A percentile compares a stretch with the other conserved stretches of the same genome.
phyloP scores from a whole-genome alignment of 2,888 invertebrate species.

The Dynastes grantii region DNA sequence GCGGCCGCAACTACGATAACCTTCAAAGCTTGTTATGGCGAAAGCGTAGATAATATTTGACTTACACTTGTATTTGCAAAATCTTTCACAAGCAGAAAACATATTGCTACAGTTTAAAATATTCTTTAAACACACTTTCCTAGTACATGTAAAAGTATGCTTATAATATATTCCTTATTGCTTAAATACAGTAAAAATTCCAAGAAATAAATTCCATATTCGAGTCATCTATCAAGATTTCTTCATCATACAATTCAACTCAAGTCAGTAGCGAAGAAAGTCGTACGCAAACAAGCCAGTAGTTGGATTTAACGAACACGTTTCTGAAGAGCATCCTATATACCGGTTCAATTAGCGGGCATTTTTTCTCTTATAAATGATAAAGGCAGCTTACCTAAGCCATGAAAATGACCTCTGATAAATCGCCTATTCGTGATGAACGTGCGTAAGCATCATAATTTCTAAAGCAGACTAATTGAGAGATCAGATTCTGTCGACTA shows the following conservation, averaged over 20 bases:
- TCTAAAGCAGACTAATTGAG: conserved; percentile 62
- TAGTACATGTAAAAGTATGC: too few species aligned
- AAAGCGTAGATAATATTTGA: too few species aligned
- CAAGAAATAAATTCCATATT: neutral
- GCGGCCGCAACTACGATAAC: too few species aligned
- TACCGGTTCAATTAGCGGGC: conserved; percentile 36
- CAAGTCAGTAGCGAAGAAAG: conserved; percentile 31
- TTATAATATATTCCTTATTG: too few species aligned
- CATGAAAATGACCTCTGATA: conserved; percentile 49
- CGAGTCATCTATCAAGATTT: conserved; percentile 18
- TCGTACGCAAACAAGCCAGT: conserved; percentile 1
- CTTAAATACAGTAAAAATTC: neutral
- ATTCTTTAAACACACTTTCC: neutral
- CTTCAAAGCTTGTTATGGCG: too few species aligned
- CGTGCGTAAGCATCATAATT: conserved; percentile 51
- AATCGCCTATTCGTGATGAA: conserved; percentile 48
- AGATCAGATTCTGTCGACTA: conserved; percentile 59
- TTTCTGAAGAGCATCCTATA: neutral
- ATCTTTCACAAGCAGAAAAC: too few species aligned
- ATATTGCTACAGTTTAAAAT: too few species aligned
- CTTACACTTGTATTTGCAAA: too few species aligned
- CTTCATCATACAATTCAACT: conserved; percentile 3
- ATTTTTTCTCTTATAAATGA: conserved; percentile 43
- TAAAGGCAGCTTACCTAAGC: conserved; percentile 44
- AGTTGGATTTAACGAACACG: neutral